phyloP scores from a whole-genome alignment of 2,888 invertebrate genomes.

The Ariolimax columbianus region DNA sequence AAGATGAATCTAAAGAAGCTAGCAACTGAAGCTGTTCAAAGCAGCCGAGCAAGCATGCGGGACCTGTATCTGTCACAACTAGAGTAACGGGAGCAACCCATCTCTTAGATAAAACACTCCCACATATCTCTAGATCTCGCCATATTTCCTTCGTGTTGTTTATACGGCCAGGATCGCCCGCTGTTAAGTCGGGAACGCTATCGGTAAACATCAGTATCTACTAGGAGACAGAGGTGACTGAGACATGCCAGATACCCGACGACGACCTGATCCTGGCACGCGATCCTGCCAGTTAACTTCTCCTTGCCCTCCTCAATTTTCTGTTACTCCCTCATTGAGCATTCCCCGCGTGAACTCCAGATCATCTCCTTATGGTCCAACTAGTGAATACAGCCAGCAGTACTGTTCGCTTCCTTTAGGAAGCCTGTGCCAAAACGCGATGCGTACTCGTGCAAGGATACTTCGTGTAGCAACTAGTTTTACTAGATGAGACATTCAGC shows the following conservation, averaged over 20 bases:
- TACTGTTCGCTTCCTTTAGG: no score
- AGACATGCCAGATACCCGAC: not conserved
- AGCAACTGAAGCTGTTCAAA: not conserved
- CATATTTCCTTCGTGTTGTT: not conserved
- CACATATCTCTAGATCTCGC: not conserved
- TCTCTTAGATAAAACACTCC: constrained; percentile 18
- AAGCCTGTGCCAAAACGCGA: no score
- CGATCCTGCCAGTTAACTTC: not conserved
- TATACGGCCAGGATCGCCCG: not conserved
- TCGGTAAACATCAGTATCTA: not conserved
- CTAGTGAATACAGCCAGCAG: no score
- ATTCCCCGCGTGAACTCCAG: no score
- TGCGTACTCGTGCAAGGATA: no score
- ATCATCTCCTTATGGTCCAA: no score
- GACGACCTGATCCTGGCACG: not conserved
- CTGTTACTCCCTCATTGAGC: no score
- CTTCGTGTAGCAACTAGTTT: no score
- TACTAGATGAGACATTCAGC: no score
- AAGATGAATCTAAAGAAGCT: no score
- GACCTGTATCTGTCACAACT: not conserved
- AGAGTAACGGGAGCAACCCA: not conserved
- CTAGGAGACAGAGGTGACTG: not conserved
- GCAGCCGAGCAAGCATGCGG: not conserved
- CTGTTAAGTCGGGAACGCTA: constrained; percentile 11
- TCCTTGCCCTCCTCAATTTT: no score